Percentiles rank a stretch among this genome's conserved stretches.
Evolutionary conservation across 2,888 invertebrate species (phyloP).

Genomic region (Drosophila recens): DNA sequence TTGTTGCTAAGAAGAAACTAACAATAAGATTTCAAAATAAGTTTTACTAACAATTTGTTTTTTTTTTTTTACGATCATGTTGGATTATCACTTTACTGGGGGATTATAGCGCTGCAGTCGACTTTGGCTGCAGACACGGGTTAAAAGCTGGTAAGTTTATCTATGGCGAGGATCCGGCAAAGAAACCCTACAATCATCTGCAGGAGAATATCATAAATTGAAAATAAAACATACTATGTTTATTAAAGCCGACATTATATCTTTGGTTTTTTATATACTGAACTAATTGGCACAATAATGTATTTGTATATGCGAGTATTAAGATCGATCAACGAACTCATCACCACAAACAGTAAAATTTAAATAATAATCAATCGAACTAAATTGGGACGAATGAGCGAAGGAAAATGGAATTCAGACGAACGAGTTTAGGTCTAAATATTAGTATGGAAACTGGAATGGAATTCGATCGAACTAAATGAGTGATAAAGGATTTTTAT

Average conservation of each 20-base stretch:
- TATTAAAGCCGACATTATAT: not conserved
- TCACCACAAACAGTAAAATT: not conserved
- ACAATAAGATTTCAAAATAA: constrained; percentile 1
- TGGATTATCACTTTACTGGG: constrained; percentile 6
- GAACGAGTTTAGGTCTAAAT: not conserved
- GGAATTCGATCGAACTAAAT: not conserved
- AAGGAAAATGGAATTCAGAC: not conserved
- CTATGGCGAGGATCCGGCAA: not conserved
- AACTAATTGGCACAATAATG: no score
- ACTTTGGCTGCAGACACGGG: constrained; percentile 9
- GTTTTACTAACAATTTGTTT: not conserved
- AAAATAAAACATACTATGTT: not conserved
- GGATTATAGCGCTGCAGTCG: constrained; percentile 3
- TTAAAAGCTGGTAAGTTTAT: not conserved
- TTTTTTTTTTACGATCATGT: not conserved
- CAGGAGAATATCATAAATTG: no score
- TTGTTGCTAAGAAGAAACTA: not conserved
- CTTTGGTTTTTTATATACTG: not conserved
- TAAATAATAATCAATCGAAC: no score
- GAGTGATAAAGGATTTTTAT: not conserved
- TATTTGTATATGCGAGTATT: no score
- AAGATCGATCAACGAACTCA: no score
- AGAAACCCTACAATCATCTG: no score
- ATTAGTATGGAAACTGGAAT: not conserved
- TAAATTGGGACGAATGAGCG: not conserved